Percentiles rank a stretch among this genome's conserved stretches.
Conservation (phyloP, 2,797 vertebrate genomes). For the Ara ararauna region DNA sequence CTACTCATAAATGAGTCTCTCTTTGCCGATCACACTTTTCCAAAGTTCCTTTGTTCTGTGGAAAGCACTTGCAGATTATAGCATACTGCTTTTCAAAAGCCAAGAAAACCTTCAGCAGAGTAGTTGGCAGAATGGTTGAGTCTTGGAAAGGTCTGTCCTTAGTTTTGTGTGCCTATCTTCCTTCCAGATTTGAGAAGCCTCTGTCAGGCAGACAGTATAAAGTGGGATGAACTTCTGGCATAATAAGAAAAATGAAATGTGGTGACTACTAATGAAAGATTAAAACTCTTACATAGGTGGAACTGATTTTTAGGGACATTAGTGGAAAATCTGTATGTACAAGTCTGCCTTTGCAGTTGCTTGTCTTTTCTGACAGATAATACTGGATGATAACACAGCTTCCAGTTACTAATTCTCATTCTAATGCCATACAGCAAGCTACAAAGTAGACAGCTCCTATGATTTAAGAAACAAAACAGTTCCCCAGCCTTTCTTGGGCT, state of each 20-base stretch:
- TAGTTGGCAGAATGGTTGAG: not conserved
- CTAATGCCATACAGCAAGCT: not conserved
- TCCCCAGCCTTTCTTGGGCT: not conserved
- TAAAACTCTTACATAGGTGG: not conserved
- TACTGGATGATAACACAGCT: not conserved
- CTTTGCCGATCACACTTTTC: conserved; percentile 13
- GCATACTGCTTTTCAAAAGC: conserved; percentile 4
- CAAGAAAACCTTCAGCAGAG: conserved; percentile 15
- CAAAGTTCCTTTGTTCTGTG: conserved; percentile 9
- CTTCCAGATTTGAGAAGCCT: not conserved
- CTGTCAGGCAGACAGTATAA: not conserved
- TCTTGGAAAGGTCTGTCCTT: not conserved
- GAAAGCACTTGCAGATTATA: not conserved
- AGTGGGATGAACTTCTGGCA: not conserved
- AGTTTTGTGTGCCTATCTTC: not conserved
- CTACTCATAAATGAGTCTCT: not conserved
- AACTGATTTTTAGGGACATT: not conserved
- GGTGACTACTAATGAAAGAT: not conserved
- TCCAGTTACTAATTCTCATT: not conserved
- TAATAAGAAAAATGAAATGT: not conserved
- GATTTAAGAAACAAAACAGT: not conserved
- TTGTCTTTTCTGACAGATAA: not conserved
- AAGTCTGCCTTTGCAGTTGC: not conserved
- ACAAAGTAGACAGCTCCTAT: not conserved
- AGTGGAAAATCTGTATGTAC: not conserved